Conservation (phyloP, 2,888 invertebrate genomes). For the Tenthredo amoena region DNA sequence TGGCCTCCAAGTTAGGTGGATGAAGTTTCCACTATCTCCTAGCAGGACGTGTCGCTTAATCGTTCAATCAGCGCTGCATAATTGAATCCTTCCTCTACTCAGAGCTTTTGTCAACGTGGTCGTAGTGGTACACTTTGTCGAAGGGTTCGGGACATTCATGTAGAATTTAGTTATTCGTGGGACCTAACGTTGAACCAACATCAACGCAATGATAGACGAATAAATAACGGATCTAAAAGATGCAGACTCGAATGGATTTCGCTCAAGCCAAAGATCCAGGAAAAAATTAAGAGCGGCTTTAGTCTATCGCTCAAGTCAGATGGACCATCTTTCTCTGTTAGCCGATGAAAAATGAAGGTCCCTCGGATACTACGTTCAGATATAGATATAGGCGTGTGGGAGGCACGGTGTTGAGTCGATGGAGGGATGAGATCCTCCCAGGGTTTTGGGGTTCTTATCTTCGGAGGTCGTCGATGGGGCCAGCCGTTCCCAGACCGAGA, state of each 20-base stretch:
- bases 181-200: background rate
- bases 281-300: constrained; percentile 50
- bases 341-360: constrained; percentile 70
- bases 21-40: constrained; percentile 21
- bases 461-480: constrained; percentile 54
- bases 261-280: constrained; percentile 7
- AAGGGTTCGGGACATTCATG: background rate
- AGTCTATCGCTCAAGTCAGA: constrained; percentile 61
- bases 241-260: constrained; percentile 12
- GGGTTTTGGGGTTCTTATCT: constrained; percentile 60
- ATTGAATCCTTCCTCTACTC: constrained; percentile 40
- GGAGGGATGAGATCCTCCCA: constrained; percentile 21
- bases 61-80: constrained; percentile 43
- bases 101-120: constrained; percentile 1
- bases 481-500: constrained; percentile 57
- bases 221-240: background rate
- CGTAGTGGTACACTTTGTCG: background rate
- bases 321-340: constrained; percentile 67
- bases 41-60: constrained; percentile 37
- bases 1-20: constrained; percentile 13
- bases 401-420: constrained; percentile 50
- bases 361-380: constrained; percentile 57
- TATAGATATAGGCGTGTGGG: constrained; percentile 27
- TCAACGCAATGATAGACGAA: background rate
- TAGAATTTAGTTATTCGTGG: background rate